Evolutionary conservation across 2,888 invertebrate genomes (phyloP).

Genomic region (Augiades crinisus): DNA sequence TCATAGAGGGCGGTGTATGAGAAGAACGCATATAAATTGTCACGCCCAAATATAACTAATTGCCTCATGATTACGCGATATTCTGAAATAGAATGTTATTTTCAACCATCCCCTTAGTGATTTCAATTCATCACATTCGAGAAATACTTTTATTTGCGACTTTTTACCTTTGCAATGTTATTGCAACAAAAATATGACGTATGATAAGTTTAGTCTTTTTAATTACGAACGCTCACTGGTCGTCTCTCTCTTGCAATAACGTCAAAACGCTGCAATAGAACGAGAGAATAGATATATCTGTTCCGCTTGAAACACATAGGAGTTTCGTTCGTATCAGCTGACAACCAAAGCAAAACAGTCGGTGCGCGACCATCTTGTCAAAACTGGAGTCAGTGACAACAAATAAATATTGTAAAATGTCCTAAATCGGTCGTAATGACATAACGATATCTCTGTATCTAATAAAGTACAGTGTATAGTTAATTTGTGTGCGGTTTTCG

Average conservation of each 20-base stretch:
- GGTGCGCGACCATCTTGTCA: slow-evolving; percentile 83
- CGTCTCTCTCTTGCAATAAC: slow-evolving; percentile 45
- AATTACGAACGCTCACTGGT: slow-evolving; percentile 47
- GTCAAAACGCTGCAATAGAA: slow-evolving; percentile 35
- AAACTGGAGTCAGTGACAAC: slow-evolving; percentile 78
- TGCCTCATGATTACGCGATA: slow-evolving; percentile 51
- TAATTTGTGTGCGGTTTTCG: slow-evolving; percentile 65
- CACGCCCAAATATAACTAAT: slow-evolving; percentile 65
- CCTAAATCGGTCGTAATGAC: slow-evolving; percentile 74
- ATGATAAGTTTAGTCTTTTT: slow-evolving; percentile 59
- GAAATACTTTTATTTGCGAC: slow-evolving; percentile 48
- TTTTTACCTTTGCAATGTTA: slow-evolving; percentile 66
- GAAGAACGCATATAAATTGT: slow-evolving; percentile 43
- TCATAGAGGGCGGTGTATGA: slow-evolving; percentile 53
- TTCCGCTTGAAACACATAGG: slow-evolving; percentile 61
- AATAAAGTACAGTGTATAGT: slow-evolving; percentile 69
- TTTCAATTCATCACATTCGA: slow-evolving; percentile 65
- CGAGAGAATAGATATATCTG: slow-evolving; percentile 41
- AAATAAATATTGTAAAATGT: slow-evolving; percentile 80
- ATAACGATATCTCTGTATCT: slow-evolving; percentile 65
- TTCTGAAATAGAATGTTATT: slow-evolving; percentile 72
- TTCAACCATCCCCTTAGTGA: slow-evolving; percentile 42
- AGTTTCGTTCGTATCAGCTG: slow-evolving; percentile 80
- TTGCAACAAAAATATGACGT: slow-evolving; percentile 73
- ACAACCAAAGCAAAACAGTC: slow-evolving; percentile 83